Evolutionary conservation across 2,113 vertebrate genomes (phyloP).

Genomic region (Macrotis lagotis): DNA sequence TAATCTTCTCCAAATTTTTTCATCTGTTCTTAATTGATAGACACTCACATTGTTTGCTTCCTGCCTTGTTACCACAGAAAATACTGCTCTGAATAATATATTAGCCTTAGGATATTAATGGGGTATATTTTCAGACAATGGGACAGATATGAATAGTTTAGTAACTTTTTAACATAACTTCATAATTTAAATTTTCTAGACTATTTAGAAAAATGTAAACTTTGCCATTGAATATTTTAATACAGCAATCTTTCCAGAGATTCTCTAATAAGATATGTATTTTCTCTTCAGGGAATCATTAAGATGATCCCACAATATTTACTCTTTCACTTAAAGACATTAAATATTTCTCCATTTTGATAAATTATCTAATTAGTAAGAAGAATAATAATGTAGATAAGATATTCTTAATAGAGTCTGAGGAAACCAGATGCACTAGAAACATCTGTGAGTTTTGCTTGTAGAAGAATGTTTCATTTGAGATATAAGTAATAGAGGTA

Average conservation of each 20-base stretch:
- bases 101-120: not conserved
- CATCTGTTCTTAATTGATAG: not conserved
- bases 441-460: not conserved
- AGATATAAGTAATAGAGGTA: slow-evolving; percentile 24
- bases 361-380: not conserved
- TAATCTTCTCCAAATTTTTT: not conserved
- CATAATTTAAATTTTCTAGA: not conserved
- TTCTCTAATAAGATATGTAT: not conserved
- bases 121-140: not conserved
- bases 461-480: not conserved
- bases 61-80: not conserved
- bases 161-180: not conserved
- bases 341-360: not conserved
- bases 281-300: not conserved
- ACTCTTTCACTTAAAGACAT: not conserved
- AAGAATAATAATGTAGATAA: not conserved
- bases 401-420: not conserved
- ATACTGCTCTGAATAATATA: not conserved
- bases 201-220: not conserved
- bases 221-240: not conserved
- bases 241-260: not conserved
- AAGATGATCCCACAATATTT: not conserved
- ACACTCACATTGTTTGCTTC: not conserved
- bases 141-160: not conserved
- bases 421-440: not conserved